Conservation (phyloP, 2,888 invertebrate genomes). For the Ophion ellenae region DNA sequence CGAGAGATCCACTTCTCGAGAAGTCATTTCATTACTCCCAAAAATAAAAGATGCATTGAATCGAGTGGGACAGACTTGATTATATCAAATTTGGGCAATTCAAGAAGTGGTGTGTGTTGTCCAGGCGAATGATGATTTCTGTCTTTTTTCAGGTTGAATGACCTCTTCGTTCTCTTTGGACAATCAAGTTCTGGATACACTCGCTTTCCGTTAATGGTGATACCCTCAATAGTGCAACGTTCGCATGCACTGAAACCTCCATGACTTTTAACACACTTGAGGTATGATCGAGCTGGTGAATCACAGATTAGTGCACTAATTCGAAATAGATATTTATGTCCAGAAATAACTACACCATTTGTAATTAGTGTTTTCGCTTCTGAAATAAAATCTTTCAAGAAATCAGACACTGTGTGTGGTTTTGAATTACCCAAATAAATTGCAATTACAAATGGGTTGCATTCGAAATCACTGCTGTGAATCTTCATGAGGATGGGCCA, state of each 20-base stretch:
- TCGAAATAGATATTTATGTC: slow-evolving; percentile 40
- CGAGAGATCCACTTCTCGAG: slow-evolving; percentile 45
- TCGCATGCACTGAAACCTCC: slow-evolving; percentile 57
- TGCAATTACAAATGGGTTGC: too few relatives aligned
- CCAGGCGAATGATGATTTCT: slow-evolving; percentile 35
- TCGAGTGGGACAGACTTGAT: slow-evolving; percentile 52
- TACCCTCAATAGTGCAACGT: slow-evolving; percentile 36
- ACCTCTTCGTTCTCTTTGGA: slow-evolving; percentile 48
- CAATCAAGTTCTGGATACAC: slow-evolving; percentile 61
- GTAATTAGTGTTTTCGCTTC: slow-evolving; percentile 48
- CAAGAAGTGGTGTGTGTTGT: slow-evolving; percentile 16
- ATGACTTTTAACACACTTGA: slow-evolving; percentile 59
- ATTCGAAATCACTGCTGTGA: too few relatives aligned
- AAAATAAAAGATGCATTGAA: slow-evolving; percentile 58
- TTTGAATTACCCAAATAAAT: slow-evolving; percentile 4
- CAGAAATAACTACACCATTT: slow-evolving; percentile 49
- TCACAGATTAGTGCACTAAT: slow-evolving; percentile 55
- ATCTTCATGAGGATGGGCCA: too few relatives aligned
- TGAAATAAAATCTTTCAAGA: slow-evolving; percentile 49
- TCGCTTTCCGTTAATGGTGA: slow-evolving; percentile 40
- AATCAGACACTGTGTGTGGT: slow-evolving; percentile 38
- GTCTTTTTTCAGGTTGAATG: slow-evolving; percentile 47
- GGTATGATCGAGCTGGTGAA: slow-evolving; percentile 61
- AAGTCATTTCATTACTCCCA: slow-evolving; percentile 56
- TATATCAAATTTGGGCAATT: slow-evolving; percentile 44